Conservation (phyloP, 2,797 vertebrate genomes). For the Sardinella longiceps region DNA sequence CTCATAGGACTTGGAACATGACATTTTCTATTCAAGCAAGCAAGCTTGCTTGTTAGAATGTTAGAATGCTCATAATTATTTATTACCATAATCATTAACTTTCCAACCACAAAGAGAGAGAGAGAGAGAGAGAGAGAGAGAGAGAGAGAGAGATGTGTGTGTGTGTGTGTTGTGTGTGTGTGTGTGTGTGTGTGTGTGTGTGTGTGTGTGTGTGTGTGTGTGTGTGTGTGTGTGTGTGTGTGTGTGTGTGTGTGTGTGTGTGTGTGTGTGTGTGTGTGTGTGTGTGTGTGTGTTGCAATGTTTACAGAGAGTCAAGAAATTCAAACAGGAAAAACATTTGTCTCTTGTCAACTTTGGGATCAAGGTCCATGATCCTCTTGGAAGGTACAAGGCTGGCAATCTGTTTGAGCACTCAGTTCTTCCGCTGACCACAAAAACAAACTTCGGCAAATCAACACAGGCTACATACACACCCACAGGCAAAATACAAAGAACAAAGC, state of each 20-base stretch:
- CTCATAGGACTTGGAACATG: no score
- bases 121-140: not conserved
- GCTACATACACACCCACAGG: not conserved
- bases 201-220: no score
- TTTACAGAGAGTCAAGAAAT: conserved; percentile 40
- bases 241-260: not conserved
- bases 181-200: no score
- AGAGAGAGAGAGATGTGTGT: not conserved
- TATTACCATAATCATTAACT: not conserved
- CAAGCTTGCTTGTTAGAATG: no score
- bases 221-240: not conserved
- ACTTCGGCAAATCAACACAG: not conserved
- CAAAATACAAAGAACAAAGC: not conserved
- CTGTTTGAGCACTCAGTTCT: not conserved
- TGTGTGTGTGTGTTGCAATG: conserved; percentile 15
- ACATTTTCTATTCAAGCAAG: no score
- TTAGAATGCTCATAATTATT: not conserved
- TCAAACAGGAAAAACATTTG: conserved; percentile 44
- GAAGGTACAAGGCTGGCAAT: conserved; percentile 22
- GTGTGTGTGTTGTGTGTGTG: not conserved
- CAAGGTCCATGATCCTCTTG: conserved; percentile 35
- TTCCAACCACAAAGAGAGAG: not conserved
- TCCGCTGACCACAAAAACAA: not conserved
- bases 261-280: no score
- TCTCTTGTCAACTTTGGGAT: conserved; percentile 27